Percentiles rank a stretch among this genome's conserved stretches.
Conservation (phyloP, 2,113 vertebrate genomes). For the Xenopus tropicalis region DNA sequence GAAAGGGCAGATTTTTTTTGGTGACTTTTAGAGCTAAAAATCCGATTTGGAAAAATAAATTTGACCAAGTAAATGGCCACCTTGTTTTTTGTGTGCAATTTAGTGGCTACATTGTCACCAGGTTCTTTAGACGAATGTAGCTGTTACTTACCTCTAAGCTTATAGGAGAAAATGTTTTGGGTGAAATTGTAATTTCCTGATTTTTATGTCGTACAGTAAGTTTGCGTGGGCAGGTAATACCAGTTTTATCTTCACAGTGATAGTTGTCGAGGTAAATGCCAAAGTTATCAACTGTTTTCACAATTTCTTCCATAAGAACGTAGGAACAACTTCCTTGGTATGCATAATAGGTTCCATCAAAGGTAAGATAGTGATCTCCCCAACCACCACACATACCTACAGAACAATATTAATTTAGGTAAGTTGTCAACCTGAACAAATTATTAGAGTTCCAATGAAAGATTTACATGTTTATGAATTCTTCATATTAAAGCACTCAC, state of each 20-base stretch:
- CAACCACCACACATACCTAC: slow-evolving; percentile 87
- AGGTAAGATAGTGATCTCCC: slow-evolving; percentile 91
- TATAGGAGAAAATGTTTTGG: slow-evolving; percentile 58
- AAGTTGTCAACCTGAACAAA: too few relatives aligned
- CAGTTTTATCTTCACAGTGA: slow-evolving; percentile 67
- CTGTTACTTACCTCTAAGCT: slow-evolving; percentile 68
- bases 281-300: slow-evolving; percentile 58
- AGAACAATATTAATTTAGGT: slow-evolving; percentile 2
- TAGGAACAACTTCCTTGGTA: slow-evolving; percentile 92
- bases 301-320: slow-evolving; percentile 78
- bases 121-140: too few relatives aligned
- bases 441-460: too few relatives aligned
- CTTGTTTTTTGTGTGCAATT: too few relatives aligned
- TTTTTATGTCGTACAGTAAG: slow-evolving; percentile 70
- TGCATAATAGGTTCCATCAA: slow-evolving; percentile 87
- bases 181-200: slow-evolving; percentile 69
- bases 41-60: too few relatives aligned
- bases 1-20: too few relatives aligned
- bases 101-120: too few relatives aligned
- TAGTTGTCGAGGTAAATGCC: slow-evolving; percentile 87
- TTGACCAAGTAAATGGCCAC: too few relatives aligned
- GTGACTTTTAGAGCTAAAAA: too few relatives aligned
- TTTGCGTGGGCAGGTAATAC: slow-evolving; percentile 79
- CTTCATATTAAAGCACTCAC: too few relatives aligned
- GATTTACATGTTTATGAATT: too few relatives aligned